Base-by-base conservation (phyloP, 2,888 invertebrate genomes). In the Platerodrilus igneus region DNA sequence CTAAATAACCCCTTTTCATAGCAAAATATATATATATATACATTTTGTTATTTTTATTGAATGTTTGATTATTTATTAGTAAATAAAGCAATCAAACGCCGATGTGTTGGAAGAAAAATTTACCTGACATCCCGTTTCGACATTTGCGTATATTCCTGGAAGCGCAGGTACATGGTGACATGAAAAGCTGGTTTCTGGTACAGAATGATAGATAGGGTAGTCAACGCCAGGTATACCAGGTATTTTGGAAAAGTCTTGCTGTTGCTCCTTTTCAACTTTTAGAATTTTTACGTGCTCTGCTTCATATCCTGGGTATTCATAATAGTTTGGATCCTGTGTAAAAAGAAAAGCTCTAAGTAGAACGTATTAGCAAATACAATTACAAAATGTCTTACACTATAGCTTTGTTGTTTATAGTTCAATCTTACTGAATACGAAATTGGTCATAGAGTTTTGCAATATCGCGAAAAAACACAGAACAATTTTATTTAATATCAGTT, bases 71-170 rank as follows among this genome's bases (percentile, higher is more conserved):
- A n/a, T n/a, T n/a, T n/a, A n/a, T n/a, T n/a, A n/a, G n/a, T n/a
- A n/a, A 14, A 20, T 33, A 7, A 9, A 5, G 13, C 20, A 16
- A 29, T 28, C 16, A 23, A 37, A n/a, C n/a, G 16, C 8, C 9
- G 9, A 27, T 15, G 18, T 4, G 15, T 15, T 17, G 22, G 13
- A 29, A 16, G 9, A 20, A 22, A n/a, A 9, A 43, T 56, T 58
- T 63, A 84, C 86, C 77, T 89, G 89, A 54, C 89, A 90, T 37
- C 86, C 87, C 48, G 90, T 83, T 66, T 90, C 90, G 1, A 86
- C 81, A 60, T 90, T 88, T n/a, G 90, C 90, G 63, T 90, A 90
- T 80, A 90, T 89, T 51, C 90, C 90, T 2, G 90, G 89, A 34
- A 80, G 75, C 11, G 80, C 81, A 0, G 89, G 88, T 21, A 89